Evolutionary conservation across 2,113 vertebrate genomes (phyloP), one percentile per base, ranked within the genome.

Genomic region (Oenanthe melanoleuca): DNA sequence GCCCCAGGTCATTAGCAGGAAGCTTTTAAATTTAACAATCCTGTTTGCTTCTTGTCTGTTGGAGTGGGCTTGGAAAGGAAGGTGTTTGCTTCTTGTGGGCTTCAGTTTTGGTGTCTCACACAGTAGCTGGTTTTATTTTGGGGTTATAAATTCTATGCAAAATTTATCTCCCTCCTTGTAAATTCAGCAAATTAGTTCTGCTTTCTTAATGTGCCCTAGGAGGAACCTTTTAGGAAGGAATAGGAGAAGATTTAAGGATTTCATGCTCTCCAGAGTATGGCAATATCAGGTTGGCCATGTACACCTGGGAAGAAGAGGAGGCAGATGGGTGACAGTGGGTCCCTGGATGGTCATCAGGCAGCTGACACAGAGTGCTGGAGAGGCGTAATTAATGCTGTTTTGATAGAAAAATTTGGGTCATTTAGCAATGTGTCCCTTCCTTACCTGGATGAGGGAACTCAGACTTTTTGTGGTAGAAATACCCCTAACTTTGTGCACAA

Each of bases 11-110:
- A 72, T 87, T 88, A 82, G 50, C 69, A 81, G 91, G 78, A 94
- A 96, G 92, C 86, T 88, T 93, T 91, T 90, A 93, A 89, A 94
- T 94, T 94, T 92, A 92, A 86, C 71, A 70, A 0, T 71, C 65
- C 50, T 66, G 59, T 75, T 89, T 94, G 63, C 60, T 92, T 47
- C 81, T 85, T 57, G 38, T 92, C 66, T 90, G 72, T 50, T 9
- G 2, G 49, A 85, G 81, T 29, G 44, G 80, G 82, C 82, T 85
- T 4, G 6, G 82, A 77, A 92, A 53, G 79, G 85, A 49, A 85
- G 63, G 78, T 92, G 87, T 74, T 91, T 73, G n/a, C 65, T 91
- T 89, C 93, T 87, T 11, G 3, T 55, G 86, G 78, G 89, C 77
- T 89, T 85, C 52, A 69, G 34, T 55, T 89, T 86, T 70, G 64